Percentiles rank a stretch among this genome's conserved stretches.
Conservation (phyloP, 2,797 vertebrate species). For the Malacoctenus gilli region DNA sequence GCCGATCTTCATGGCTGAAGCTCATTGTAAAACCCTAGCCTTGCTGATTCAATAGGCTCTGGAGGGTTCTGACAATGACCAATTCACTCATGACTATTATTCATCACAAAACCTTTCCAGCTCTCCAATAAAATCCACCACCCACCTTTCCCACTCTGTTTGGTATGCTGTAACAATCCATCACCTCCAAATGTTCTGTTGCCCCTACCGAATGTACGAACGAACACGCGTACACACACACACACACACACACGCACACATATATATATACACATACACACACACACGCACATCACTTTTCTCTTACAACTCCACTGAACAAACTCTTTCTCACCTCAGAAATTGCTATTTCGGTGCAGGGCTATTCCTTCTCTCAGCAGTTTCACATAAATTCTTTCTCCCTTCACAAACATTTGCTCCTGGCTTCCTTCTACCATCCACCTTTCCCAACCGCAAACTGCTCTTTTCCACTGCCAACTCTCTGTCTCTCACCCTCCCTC, state of each 20-base stretch:
- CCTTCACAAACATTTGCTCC: conserved; percentile 69
- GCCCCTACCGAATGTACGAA: conserved; percentile 40
- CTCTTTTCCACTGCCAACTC: conserved; percentile 61
- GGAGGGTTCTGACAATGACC: conserved; percentile 79
- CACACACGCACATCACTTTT: conserved; percentile 41
- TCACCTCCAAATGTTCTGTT: conserved; percentile 68
- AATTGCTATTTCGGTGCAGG: conserved; percentile 70
- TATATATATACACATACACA: conserved; percentile 5
- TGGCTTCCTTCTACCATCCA: conserved; percentile 53
- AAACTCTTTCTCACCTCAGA: conserved; percentile 70
- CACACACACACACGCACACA: conserved; percentile 29
- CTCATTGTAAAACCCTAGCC: conserved; percentile 71
- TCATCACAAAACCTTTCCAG: conserved; percentile 79
- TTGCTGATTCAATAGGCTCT: conserved; percentile 76
- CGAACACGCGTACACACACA: conserved; percentile 36
- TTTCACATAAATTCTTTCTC: conserved; percentile 64
- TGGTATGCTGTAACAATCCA: conserved; percentile 78
- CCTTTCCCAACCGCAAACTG: conserved; percentile 57
- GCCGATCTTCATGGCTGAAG: conserved; percentile 70
- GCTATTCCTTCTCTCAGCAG: conserved; percentile 70
- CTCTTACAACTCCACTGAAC: conserved; percentile 62
- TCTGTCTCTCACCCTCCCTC: conserved; percentile 43
- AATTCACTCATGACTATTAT: conserved; percentile 80
- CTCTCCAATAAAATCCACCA: conserved; percentile 76
- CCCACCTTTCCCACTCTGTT: conserved; percentile 74